Evolutionary conservation across 1,140 invertebrate genomes (phyloP), one percentile per base, ranked within the genome.

Genomic region (Popillia japonica): DNA sequence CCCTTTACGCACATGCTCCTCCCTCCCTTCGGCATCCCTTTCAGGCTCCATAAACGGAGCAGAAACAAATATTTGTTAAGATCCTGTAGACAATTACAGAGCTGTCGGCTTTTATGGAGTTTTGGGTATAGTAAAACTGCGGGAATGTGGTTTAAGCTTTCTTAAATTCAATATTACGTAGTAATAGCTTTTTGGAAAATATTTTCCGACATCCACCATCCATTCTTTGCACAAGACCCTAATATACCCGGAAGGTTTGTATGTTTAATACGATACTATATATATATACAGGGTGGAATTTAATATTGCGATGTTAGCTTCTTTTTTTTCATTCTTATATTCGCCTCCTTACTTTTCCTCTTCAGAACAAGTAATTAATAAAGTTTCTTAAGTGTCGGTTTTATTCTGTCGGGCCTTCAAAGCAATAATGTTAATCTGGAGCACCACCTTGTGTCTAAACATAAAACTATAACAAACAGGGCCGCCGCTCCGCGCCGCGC

Each of bases 401-500:
- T 64, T 64, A 64, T 64, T 64, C 61, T 64, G 61, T 64, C 9
- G 61, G 10, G 61, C 17, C 61, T 64, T 64, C 17, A 64, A 64
- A 23, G 61, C 61, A 64, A 64, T 64, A 64, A 64, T 64, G 61
- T 64, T 64, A 64, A 64, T 64, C 61, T 64, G 22, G 22, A 64
- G 40, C 72, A 73, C 34, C 72, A 73, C 34, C 34, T 73, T 73
- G 72, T 34, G 40, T 73, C 40, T 73, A 73, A 73, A 17, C 40
- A 40, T 73, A 73, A 73, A 73, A 73, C 72, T 73, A 42, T 73
- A 73, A 73, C 72, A 73, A 73, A 73, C 72, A 41, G 34, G 23
- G 27, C n/a, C n/a, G n/a, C n/a, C n/a, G n/a, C n/a, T n/a, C n/a
- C n/a, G n/a, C n/a, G n/a, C n/a, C n/a, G 72, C 27, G n/a, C 11